Evolutionary conservation across 30 jellyfish, hydroid and myxozoan genomes (phyloP).

Genomic region (Hydractinia echinata): DNA sequence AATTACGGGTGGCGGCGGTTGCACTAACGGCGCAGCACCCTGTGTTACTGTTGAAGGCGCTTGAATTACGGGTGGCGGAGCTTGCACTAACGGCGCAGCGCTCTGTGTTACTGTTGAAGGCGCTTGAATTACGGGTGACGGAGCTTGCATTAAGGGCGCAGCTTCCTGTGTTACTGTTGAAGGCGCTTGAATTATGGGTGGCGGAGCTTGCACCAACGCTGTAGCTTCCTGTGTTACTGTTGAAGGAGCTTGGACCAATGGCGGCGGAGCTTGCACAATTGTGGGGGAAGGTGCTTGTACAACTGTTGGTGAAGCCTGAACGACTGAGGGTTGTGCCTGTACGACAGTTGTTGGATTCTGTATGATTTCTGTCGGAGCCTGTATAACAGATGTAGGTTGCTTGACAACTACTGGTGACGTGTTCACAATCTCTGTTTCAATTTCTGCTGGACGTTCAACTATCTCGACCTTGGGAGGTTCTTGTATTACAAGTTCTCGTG

Average conservation of each 20-base stretch:
- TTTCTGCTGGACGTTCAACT: no score
- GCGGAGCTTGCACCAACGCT: constrained; percentile 2
- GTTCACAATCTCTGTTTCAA: not conserved
- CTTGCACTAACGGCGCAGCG: not conserved
- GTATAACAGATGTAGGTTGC: not conserved
- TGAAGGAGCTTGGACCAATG: not conserved
- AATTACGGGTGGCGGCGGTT: not conserved
- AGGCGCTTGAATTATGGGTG: not conserved
- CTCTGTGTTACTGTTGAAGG: not conserved
- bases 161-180: not conserved
- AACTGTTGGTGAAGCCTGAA: constrained; percentile 1
- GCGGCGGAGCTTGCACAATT: not conserved
- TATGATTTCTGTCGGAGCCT: not conserved
- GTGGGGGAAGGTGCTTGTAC: not conserved
- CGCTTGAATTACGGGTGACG: not conserved
- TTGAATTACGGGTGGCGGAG: not conserved
- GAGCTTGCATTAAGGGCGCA: not conserved
- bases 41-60: not conserved
- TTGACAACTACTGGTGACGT: not conserved
- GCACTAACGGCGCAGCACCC: not conserved
- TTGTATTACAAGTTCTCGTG: no score
- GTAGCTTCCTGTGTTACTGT: not conserved
- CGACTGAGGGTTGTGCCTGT: constrained; percentile 6
- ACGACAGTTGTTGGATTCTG: constrained; percentile 4
- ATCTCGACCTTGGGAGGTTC: no score